phyloP scores from a whole-genome alignment of 2,113 vertebrate species.

The Haemorhous mexicanus region DNA sequence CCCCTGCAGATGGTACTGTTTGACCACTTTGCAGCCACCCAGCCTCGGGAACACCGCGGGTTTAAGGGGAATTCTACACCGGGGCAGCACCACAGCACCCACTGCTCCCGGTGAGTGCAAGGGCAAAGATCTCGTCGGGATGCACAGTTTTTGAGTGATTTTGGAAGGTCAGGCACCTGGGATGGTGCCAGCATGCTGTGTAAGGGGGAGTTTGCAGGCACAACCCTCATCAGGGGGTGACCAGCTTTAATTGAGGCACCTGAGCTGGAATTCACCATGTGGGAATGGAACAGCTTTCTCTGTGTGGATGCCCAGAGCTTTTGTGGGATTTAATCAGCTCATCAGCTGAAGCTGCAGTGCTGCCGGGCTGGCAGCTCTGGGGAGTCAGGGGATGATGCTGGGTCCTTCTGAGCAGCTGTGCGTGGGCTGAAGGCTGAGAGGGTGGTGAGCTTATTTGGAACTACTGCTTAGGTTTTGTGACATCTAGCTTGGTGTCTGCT shows the following conservation, averaged over 20 bases:
- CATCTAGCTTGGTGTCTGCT: accelerated
- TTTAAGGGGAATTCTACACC: accelerated
- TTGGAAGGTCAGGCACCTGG: neutral
- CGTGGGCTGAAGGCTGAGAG: neutral
- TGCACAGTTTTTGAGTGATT: accelerated
- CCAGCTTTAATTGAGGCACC: accelerated
- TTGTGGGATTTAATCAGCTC: neutral
- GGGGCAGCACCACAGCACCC: neutral
- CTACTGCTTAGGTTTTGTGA: neutral
- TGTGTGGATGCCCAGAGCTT: neutral
- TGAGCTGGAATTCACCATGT: neutral
- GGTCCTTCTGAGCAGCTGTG: neutral
- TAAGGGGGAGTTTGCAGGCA: neutral
- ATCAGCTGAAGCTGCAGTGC: neutral
- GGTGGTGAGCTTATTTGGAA: accelerated
- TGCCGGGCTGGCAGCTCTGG: neutral
- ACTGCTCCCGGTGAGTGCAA: accelerated
- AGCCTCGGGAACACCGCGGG: accelerated
- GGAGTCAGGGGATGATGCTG: neutral
- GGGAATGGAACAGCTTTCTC: neutral
- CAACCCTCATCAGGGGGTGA: accelerated
- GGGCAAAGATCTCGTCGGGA: neutral
- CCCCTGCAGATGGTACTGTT: constrained; percentile 57
- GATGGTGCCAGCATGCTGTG: no score
- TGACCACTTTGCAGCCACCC: neutral